Evolutionary conservation across 2,888 invertebrate genomes (phyloP), one percentile per base, ranked within the genome.

Genomic region (Lapara coniferarum): DNA sequence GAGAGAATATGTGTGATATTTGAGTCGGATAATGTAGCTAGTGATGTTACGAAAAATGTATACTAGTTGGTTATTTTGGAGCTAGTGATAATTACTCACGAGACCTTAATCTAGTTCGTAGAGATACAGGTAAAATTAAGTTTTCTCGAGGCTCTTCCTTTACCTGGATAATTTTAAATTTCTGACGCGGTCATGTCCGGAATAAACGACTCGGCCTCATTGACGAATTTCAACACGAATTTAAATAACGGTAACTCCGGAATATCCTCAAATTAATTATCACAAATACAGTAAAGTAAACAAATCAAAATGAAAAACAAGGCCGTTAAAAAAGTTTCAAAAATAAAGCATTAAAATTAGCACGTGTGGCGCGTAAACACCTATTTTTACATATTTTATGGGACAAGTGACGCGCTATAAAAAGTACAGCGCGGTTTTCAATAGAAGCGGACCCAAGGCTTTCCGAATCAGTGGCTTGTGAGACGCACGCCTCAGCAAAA

Each of bases 381-480:
- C 0, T 37, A 37, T 46, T 59, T 59, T 16, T 44, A 19, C 6
- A 16, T 13, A 10, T 46, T 19, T 19, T 49, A 70, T 73, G 74
- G 71, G 66, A 58, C 69, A 70, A 70, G 71, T 71, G 55, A 69
- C 70, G 70, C 66, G 56, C 70, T 72, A 70, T 68, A 66, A 57
- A 71, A 53, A 69, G 37, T 46, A 59, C 14, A 69, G 2, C 25
- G 30, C n/a, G 19, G 52, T 59, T 44, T 44, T 69, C 59, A 53
- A 56, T 37, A 67, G 63, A 53, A 55, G 16, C 67, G n/a, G 49
- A 46, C 46, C 51, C 68, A 71, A 76, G 70, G 71, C 72, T 81
- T 83, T 86, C 81, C 82, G 67, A 74, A 58, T 67, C 85, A 84
- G 12, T 82, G 85, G 72, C 16, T 70, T 52, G 79, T 73, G 74